These are phyloP conservation scores for Neria commutata DNA, from an alignment of 2,888 invertebrate genomes.

Conservation along the genomic window DNA sequence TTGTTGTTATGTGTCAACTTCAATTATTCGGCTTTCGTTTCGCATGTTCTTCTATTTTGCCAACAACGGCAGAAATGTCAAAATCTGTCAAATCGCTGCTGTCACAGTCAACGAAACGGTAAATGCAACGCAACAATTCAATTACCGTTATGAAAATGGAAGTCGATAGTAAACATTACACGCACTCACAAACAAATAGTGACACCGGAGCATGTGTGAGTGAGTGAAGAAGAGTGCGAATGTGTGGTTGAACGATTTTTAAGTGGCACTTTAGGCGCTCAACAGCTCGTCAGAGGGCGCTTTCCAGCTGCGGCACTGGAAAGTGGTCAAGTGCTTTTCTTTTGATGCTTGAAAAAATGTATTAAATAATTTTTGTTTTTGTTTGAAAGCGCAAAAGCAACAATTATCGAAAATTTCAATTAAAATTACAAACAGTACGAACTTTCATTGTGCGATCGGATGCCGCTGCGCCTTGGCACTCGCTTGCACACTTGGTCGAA, in stretches of 20 bases:
- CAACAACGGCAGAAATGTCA: constrained; percentile 15
- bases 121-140: constrained; percentile 52
- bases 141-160: constrained; percentile 34
- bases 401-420: too few relatives aligned
- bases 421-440: too few relatives aligned
- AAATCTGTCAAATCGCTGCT: constrained; percentile 47
- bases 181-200: constrained; percentile 5
- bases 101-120: constrained; percentile 52
- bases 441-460: too few relatives aligned
- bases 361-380: too few relatives aligned
- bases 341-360: too few relatives aligned
- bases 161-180: constrained; percentile 36
- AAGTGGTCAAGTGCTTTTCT: too few relatives aligned
- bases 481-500: too few relatives aligned
- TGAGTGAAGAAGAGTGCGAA: too few relatives aligned
- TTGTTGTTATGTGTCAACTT: constrained; percentile 7
- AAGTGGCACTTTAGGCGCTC: neutral
- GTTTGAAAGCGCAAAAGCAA: too few relatives aligned
- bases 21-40: neutral
- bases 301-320: too few relatives aligned
- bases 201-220: too few relatives aligned
- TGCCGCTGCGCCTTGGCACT: too few relatives aligned
- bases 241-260: neutral
- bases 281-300: neutral
- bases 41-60: constrained; percentile 1